Evolutionary conservation across 2,888 invertebrate genomes (phyloP).

Genomic region (Crioceris asparagi): DNA sequence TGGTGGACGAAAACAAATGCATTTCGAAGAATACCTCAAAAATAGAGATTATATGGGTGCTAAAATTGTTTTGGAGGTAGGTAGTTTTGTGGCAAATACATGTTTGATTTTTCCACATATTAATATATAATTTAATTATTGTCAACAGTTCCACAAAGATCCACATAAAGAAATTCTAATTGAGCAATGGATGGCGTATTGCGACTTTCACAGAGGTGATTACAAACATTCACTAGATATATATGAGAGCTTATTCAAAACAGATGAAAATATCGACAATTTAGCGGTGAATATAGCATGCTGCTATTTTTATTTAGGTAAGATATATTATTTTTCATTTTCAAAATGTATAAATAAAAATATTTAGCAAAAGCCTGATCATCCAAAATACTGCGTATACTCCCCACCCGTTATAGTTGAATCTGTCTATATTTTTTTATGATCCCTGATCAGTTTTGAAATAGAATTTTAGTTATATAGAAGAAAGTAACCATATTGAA

Average conservation of each 20-base stretch:
- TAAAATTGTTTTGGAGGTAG: slow-evolving; percentile 81
- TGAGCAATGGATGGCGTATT: slow-evolving; percentile 88
- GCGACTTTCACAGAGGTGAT: slow-evolving; percentile 91
- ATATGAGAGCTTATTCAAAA: slow-evolving; percentile 48
- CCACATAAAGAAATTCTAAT: slow-evolving; percentile 42
- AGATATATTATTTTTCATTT: slow-evolving; percentile 3
- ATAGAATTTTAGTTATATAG: too few species aligned
- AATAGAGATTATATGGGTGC: slow-evolving; percentile 93
- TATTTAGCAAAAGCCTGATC: too few species aligned
- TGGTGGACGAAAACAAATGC: slow-evolving; percentile 46
- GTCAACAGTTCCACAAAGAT: slow-evolving; percentile 48
- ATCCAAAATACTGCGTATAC: too few species aligned
- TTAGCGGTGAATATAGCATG: slow-evolving; percentile 76
- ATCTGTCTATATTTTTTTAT: too few species aligned
- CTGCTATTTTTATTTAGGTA: slow-evolving; percentile 89
- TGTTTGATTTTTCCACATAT: too few species aligned
- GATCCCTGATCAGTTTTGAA: too few species aligned
- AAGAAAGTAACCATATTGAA: too few species aligned
- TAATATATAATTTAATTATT: too few species aligned
- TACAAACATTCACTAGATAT: slow-evolving; percentile 72
- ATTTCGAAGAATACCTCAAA: slow-evolving; percentile 80
- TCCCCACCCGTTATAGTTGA: too few species aligned
- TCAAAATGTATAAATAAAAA: too few species aligned
- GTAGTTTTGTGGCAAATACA: too few species aligned
- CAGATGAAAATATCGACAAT: slow-evolving; percentile 48